A percentile compares a stretch with the other conserved stretches of the same genome.
These are phyloP conservation scores for Megaceryle torquata DNA, from an alignment of 2,113 vertebrate species.

Conservation along the genomic window DNA sequence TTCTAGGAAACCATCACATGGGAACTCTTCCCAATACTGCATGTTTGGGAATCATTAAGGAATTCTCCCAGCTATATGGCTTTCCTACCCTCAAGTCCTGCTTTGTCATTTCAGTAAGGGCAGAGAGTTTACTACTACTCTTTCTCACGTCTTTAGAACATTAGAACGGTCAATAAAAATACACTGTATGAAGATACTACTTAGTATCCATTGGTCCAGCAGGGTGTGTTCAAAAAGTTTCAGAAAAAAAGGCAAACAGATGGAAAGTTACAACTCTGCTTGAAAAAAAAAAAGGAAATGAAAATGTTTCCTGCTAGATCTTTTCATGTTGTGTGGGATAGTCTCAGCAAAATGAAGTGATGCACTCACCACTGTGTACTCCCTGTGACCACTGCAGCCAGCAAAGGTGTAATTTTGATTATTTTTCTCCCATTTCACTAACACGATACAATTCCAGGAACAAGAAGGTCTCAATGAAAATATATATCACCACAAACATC, in stretches of 20 bases:
- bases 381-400: not conserved
- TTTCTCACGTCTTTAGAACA: not conserved
- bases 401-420: not conserved
- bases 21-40: not conserved
- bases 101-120: not conserved
- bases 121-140: not conserved
- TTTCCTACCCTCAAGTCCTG: not conserved
- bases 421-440: not conserved
- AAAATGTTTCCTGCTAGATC: not conserved
- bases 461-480: not conserved
- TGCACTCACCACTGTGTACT: not conserved
- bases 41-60: not conserved
- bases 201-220: not conserved
- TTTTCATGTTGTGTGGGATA: not conserved
- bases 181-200: not conserved
- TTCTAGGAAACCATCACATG: not conserved
- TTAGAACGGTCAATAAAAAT: not conserved
- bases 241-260: not conserved
- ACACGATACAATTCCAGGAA: not conserved
- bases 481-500: not conserved
- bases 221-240: not conserved
- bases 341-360: not conserved
- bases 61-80: not conserved
- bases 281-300: not conserved
- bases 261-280: not conserved